A percentile compares a stretch with the other conserved stretches of the same genome.
phyloP scores from a whole-genome alignment of 2,797 vertebrate genomes.

The Hydrolagus colliei region DNA sequence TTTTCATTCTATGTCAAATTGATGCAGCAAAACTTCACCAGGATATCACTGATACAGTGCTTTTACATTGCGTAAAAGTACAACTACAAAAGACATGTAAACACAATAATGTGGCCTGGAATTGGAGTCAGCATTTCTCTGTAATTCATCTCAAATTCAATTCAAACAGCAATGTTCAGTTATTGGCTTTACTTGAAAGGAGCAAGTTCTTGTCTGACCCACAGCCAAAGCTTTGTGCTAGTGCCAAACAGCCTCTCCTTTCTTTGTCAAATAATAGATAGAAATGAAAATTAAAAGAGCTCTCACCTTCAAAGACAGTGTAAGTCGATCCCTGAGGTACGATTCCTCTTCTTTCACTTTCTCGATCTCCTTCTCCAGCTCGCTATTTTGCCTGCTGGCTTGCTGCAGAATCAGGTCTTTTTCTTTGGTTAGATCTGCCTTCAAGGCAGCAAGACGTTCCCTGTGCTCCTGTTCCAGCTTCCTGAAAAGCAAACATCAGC shows the following conservation, averaged over 20 bases:
- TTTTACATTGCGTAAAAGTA: neutral
- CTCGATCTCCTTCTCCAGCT: conserved; percentile 74
- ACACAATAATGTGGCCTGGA: neutral
- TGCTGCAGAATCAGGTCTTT: conserved; percentile 82
- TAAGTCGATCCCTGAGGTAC: conserved; percentile 74
- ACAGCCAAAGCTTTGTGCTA: neutral
- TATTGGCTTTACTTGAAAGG: neutral
- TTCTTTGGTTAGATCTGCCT: conserved; percentile 70
- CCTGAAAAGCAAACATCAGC: conserved; percentile 48
- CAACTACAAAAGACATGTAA: neutral
- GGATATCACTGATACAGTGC: neutral
- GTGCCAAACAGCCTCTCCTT: neutral
- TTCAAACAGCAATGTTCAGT: neutral
- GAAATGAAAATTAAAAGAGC: neutral
- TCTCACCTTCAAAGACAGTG: conserved; percentile 78
- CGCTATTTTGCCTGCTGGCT: conserved; percentile 66
- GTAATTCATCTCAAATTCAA: neutral
- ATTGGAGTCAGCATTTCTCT: neutral
- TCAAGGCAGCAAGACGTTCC: conserved; percentile 63
- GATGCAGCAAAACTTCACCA: neutral
- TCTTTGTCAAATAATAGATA: neutral
- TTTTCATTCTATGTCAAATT: neutral
- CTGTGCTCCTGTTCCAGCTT: conserved; percentile 86
- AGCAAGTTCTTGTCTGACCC: neutral
- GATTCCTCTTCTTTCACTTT: conserved; percentile 77